Base-by-base conservation (phyloP, 2,113 vertebrate species). In the Xenopus tropicalis region DNA sequence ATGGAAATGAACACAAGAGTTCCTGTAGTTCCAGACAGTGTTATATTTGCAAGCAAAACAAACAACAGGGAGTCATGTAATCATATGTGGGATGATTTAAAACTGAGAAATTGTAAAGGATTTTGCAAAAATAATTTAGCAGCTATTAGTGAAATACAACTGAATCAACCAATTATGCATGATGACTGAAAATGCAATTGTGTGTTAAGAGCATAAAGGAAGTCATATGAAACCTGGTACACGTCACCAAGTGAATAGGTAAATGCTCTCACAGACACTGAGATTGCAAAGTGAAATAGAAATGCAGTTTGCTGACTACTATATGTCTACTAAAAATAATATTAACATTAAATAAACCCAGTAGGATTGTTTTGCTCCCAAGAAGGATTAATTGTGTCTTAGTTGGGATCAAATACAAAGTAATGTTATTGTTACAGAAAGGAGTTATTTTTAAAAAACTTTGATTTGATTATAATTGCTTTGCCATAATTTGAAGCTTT, bases 41-140 rank as follows among this genome's bases (percentile, higher is more conserved):
- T 69, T 69, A 52, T 75, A 69, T 69, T 61, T 69, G n/a, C 73
- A 75, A 75, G 73, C 46, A 75, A 75, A 75, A 75, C 57, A 75
- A 75, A 75, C 73, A 75, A 75, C 66, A 69, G 66, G 73, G 66
- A 75, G 66, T 69, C 66, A 37, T 16, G 44, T 54, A 75, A 75
- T 75, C 52, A 75, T 63, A 62, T 69, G 67, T 43, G 57, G 66
- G 48, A 63, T 62, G 66, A 56, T 75, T 54, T 69, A 75, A 63
- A 56, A 14, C 29, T 42, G 66, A 24, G 25, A 62, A 54, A 43
- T 67, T 69, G 56, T 4, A 23, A 11, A 69, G 29, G 11, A 69
- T 75, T 69, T 62, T 69, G 57, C 21, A 69, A 62, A 69, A 69
- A 73, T 20, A 63, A 21, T 5, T 67, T 43, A 75, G 46, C 56